Percentiles rank a stretch among this genome's conserved stretches.
phyloP scores from a whole-genome alignment of 2,113 vertebrate genomes.

The Muntiacus reevesi region DNA sequence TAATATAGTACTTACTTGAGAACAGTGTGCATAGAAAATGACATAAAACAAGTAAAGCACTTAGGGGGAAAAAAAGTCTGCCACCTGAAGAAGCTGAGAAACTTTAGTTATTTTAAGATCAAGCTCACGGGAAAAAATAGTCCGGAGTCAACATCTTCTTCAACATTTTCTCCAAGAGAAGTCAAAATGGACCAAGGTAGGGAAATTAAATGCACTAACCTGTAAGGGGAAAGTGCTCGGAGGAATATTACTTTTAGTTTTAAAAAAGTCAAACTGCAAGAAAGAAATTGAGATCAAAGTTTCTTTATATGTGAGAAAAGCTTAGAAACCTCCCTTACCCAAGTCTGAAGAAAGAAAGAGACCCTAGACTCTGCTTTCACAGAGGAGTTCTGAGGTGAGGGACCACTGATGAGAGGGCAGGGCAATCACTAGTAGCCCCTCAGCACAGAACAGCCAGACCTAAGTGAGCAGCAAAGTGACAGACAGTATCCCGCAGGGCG shows the following conservation, averaged over 20 bases:
- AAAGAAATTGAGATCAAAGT: not conserved
- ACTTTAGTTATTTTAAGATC: not conserved
- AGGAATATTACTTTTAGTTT: not conserved
- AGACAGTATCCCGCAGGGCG: not conserved
- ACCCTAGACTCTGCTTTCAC: not conserved
- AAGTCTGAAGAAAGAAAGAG: not conserved
- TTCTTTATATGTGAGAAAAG: not conserved
- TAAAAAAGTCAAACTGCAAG: not conserved
- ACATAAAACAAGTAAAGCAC: not conserved
- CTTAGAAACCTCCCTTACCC: not conserved
- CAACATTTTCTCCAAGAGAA: not conserved
- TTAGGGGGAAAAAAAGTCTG: not conserved
- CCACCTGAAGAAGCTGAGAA: not conserved
- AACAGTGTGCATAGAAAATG: not conserved
- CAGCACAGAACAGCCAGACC: not conserved
- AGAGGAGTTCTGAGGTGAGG: not conserved
- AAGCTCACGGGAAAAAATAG: not conserved
- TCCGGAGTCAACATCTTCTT: not conserved
- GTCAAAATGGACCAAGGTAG: not conserved
- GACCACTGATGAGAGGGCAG: not conserved
- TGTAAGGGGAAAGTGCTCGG: not conserved
- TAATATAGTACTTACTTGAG: not conserved
- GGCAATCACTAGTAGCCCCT: not conserved
- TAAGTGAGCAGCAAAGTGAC: not conserved
- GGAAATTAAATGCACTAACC: not conserved